Base-by-base conservation (phyloP, 2,888 invertebrate species). In the Pollenia griseotomentosa region DNA sequence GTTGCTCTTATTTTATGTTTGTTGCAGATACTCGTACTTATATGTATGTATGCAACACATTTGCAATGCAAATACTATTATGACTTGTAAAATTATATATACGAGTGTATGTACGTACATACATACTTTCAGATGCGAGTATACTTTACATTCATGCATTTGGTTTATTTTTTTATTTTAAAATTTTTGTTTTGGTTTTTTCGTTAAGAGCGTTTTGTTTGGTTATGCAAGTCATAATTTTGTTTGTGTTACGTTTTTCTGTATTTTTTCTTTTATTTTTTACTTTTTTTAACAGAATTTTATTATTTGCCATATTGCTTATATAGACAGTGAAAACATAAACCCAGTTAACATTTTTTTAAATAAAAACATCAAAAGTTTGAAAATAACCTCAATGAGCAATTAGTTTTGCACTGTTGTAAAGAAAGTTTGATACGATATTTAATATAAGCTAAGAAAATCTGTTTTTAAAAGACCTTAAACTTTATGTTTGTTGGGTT, bases 61-160 rank as follows among this genome's bases (percentile, higher is more conserved):
- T 89, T 89, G 89, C 88, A 89, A 86, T 89, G 89, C 89, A 89
- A 89, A 89, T 88, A 81, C 70, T 88, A 88, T 88, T 89, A 88
- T 89, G 89, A 89, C 87, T 89, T 79, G 83, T 88, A 87, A 88
- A 88, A 88, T 86, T 88, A 85, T 85, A 57, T 71, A 73, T 77
- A 68, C 48, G 44, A 14, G 57, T 40, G n/a, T 57, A 16, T 61
- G 11, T 9, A 51, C 23, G 44, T 51, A 63, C 55, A 48, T n/a
- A 19, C 40, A 16, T 12, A 16, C 19, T 14, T n/a, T 19, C 19
- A 53, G 46, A 51, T 63, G 16, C 57, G 42, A 53, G 48, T 61
- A 71, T 73, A 65, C 73, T 78, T 82, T 66, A 57, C 61, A 61
- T 78, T 71, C 53, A 44, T 59, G 66, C 68, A 74, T 84, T 86